Evolutionary conservation across 92 coral and sea anemone species (phyloP).

Genomic region (Parazoanthus darwini): DNA sequence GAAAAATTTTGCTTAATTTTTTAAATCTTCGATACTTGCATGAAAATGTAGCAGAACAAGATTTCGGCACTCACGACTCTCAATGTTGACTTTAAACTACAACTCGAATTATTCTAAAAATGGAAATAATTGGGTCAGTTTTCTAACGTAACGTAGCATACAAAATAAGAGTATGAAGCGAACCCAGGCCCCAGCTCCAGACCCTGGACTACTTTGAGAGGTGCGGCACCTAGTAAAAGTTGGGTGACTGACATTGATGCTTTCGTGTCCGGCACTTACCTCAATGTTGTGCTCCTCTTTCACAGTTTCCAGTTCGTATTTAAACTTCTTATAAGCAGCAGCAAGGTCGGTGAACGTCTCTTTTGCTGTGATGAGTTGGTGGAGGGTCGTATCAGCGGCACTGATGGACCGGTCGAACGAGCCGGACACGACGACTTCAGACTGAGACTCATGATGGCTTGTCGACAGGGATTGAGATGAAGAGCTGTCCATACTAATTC

Average conservation of each 20-base stretch:
- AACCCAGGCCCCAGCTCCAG: not conserved
- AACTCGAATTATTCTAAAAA: not conserved
- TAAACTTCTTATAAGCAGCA: too few relatives aligned
- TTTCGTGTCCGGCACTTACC: conserved; percentile 40
- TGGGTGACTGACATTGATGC: not conserved
- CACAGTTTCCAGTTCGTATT: conserved; percentile 6
- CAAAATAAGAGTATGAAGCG: not conserved
- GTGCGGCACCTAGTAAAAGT: not conserved
- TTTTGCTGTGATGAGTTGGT: too few relatives aligned
- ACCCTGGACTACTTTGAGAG: not conserved
- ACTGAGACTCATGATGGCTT: not conserved
- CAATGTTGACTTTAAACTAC: not conserved
- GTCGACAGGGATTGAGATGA: not conserved
- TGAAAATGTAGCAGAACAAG: not conserved
- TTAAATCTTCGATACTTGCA: too few relatives aligned
- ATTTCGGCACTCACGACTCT: not conserved
- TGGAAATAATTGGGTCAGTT: not conserved
- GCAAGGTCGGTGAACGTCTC: too few relatives aligned
- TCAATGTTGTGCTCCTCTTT: conserved; percentile 63
- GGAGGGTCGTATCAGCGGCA: conserved; percentile 63
- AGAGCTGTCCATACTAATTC: not conserved
- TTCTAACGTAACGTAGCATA: not conserved
- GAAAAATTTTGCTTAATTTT: not conserved
- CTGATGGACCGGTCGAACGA: conserved; percentile 63
- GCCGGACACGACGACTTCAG: not conserved